These are phyloP conservation scores for Cyanoramphus novaezelandiae DNA, from an alignment of 2,113 vertebrate species.

Conservation along the genomic window DNA sequence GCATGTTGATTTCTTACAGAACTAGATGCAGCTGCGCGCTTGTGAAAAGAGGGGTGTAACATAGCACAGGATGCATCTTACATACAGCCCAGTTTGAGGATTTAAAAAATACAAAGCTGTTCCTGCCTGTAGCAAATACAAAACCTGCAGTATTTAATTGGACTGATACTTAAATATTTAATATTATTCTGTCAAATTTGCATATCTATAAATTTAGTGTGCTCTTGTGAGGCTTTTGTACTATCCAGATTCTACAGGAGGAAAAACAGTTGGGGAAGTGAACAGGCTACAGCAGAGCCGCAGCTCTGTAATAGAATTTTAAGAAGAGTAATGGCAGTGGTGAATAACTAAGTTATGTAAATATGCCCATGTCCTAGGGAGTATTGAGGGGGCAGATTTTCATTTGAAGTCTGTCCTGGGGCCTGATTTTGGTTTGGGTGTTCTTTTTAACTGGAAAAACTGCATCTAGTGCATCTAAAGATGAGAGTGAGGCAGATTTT, in stretches of 20 bases:
- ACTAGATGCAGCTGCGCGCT: neutral
- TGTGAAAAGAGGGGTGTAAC: neutral
- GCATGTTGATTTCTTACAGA: neutral
- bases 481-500: neutral
- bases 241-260: neutral
- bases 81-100: neutral
- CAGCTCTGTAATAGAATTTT: neutral
- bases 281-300: neutral
- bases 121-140: neutral
- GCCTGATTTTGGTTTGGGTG: fast-evolving
- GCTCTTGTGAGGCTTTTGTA: neutral
- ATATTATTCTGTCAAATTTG: neutral
- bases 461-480: neutral
- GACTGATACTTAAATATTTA: neutral
- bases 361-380: neutral
- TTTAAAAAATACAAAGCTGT: neutral
- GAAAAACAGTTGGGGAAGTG: neutral
- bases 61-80: neutral
- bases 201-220: neutral
- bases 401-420: neutral
- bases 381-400: neutral
- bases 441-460: neutral
- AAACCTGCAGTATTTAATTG: neutral
- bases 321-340: neutral
- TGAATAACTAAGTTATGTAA: neutral